phyloP scores from a whole-genome alignment of 2,113 vertebrate genomes.

The Lota lota region DNA sequence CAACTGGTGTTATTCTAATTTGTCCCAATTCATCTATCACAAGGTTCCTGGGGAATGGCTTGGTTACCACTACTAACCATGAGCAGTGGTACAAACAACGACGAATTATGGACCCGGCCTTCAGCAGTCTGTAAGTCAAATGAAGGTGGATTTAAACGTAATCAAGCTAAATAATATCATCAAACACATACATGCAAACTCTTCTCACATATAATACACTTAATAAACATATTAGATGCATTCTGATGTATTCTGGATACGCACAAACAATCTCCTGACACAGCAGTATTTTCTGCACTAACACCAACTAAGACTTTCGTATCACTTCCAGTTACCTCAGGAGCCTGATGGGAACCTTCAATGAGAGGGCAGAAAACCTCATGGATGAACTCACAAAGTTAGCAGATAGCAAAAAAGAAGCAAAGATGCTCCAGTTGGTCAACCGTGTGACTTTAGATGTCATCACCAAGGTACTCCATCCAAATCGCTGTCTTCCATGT shows the following conservation, averaged over 20 bases:
- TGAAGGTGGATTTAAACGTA: too few species aligned
- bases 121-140: conserved; percentile 79
- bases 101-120: conserved; percentile 85
- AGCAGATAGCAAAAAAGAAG: conserved; percentile 44
- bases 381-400: conserved; percentile 56
- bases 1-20: background rate
- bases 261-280: background rate
- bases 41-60: conserved; percentile 85
- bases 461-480: background rate
- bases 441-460: conserved; percentile 68
- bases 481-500: too few species aligned
- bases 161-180: too few species aligned
- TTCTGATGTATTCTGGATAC: too few species aligned
- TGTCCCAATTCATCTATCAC: background rate
- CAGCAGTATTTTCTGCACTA: background rate
- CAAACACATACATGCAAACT: background rate
- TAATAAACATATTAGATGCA: too few species aligned
- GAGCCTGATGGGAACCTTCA: conserved; percentile 64
- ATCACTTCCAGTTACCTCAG: conserved; percentile 61
- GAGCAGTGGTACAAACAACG: conserved; percentile 86
- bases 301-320: background rate
- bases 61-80: conserved; percentile 77
- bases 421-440: conserved; percentile 53
- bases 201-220: background rate
- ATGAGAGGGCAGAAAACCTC: conserved; percentile 64